Evolutionary conservation across 1,140 invertebrate species (phyloP), one percentile per base, ranked within the genome.

Genomic region (Homalodisca vitripennis): DNA sequence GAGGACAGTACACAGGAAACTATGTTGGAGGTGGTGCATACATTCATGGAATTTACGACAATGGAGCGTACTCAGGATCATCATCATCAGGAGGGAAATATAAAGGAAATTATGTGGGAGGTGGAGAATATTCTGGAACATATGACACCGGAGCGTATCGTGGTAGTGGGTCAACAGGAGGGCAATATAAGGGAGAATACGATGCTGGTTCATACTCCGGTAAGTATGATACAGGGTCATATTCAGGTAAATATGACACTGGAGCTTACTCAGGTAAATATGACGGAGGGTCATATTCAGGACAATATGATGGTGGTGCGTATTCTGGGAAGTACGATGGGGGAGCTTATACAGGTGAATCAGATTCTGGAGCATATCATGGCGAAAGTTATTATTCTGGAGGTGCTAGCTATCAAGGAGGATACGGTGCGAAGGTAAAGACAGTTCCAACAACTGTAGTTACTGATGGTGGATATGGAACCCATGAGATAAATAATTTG

Each of bases 51-150:
- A 66, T 41, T 0, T 32, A 46, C 30, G 64, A 67, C 46, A 31
- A 55, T 64, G 60, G 34, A 51, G 72, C 67, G 13, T 27, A 29
- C 66, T 41, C 60, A 67, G 74, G 73, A 69, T 31, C 46, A 2
- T 48, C 34, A 2, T 55, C 31, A 1, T 31, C 46, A 64, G 73
- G 69, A 66, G 55, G 48, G 3, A 24, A 47, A 20, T 47, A 47
- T n/a, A 41, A 65, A 20, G 32, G 41, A 31, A 41, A 26, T 24
- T 60, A 60, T 24, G 41, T n/a, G 29, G 53, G 57, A 17, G 66
- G 32, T 51, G 63, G 47, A 24, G 32, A 48, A 60, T 68, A 73
- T 24, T 68, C 48, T 46, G 67, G 68, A n/a, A 29, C 62, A 22
- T 51, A 66, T 20, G 66, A 65, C 30, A 65, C 53, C 31, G 66